Evolutionary conservation across 2,888 invertebrate species (phyloP), one percentile per base, ranked within the genome.

Genomic region (Dicyrtomina minuta): DNA sequence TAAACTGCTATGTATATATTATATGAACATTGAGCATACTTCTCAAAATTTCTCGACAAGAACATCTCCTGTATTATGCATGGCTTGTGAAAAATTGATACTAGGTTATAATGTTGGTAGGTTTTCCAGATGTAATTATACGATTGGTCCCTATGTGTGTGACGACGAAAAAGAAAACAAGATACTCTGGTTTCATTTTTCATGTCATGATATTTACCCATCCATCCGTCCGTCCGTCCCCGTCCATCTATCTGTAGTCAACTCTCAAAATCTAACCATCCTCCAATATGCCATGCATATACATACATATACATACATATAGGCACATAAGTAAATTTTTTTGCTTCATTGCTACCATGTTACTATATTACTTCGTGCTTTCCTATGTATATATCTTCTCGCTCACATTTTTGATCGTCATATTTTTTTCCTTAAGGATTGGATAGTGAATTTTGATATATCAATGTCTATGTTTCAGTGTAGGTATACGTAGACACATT

Each of bases 151-250:
- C 51, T 33, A 33, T 20, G 53, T 39, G 64, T 20, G 53, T 39
- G 64, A 64, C 41, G 68, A 33, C 56, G 58, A 68, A 71, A n/a
- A 66, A 71, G 68, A 68, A 71, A 71, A 71, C 71, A 71, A 68
- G 71, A 65, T 70, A 41, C 70, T 68, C 71, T 71, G 71, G 71
- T 68, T 68, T 60, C 71, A 65, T 68, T 68, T 68, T 68, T 71
- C 68, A 71, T 60, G 68, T 65, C 62, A 60, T 60, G 44, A 44
- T 60, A 60, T 60, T 44, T 60, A 60, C 43, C 60, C 60, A 60
- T 60, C 44, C 60, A 43, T 39, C 44, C 51, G 20, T 20, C 51
- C 51, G 22, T 51, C 51, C 22, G 12, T 22, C 51, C 33, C 17
- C 17, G 22, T 17, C 51, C 51, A 51, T 51, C 51, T 20, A 22